Evolutionary conservation across 2,797 vertebrate genomes (phyloP).

Genomic region (Silurus aristotelis): DNA sequence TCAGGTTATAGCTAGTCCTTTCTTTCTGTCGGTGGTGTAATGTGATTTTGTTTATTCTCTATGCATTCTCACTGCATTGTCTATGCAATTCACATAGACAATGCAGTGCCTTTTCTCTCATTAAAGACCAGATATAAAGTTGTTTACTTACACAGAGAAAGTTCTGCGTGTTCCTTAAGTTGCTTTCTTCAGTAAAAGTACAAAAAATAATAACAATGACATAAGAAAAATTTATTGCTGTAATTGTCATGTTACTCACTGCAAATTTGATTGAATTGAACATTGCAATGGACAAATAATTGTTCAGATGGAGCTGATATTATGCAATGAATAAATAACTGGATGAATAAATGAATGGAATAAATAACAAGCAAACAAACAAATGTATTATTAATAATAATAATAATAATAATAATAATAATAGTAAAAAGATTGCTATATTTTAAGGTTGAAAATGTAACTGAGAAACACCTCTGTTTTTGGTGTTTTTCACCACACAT

Average conservation of each 20-base stretch:
- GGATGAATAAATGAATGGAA: too few relatives aligned
- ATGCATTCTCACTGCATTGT: background rate
- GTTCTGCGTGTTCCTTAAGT: background rate
- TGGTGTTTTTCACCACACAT: background rate
- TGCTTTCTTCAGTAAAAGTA: background rate
- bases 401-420: too few relatives aligned
- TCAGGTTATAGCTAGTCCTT: slow-evolving; percentile 23
- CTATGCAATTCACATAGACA: background rate
- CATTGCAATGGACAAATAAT: background rate
- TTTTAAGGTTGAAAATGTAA: background rate
- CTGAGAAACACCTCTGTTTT: background rate
- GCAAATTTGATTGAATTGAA: background rate
- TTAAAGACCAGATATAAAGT: background rate
- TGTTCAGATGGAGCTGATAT: background rate
- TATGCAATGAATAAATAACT: background rate
- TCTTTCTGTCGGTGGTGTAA: slow-evolving; percentile 20
- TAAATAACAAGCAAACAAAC: too few relatives aligned
- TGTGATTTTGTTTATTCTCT: slow-evolving; percentile 39
- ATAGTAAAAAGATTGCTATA: background rate
- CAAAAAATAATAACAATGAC: background rate
- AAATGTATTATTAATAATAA: too few relatives aligned
- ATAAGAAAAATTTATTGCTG: background rate
- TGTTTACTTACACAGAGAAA: background rate
- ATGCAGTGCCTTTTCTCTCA: background rate
- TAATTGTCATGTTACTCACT: background rate